phyloP scores from a whole-genome alignment of 2,797 vertebrate species.

The Microctenopoma steveboyesi region DNA sequence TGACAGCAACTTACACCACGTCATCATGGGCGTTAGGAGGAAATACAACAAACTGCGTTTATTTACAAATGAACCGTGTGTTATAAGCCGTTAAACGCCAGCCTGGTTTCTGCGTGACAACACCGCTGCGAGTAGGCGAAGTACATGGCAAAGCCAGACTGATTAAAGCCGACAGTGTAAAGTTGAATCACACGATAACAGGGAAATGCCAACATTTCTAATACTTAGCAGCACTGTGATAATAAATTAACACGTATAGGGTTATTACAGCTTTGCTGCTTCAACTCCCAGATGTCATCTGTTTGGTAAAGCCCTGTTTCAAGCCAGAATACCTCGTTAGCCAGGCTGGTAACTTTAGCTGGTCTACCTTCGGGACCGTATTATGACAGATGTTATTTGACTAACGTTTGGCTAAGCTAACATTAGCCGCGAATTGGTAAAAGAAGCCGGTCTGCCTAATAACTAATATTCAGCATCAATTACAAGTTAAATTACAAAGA shows the following conservation, averaged over 20 bases:
- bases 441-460: constrained; percentile 77
- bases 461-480: constrained; percentile 39
- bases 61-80: constrained; percentile 15
- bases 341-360: constrained; percentile 55
- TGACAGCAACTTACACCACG: constrained; percentile 24
- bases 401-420: constrained; percentile 64
- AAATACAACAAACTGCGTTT: constrained; percentile 28
- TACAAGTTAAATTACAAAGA: background rate
- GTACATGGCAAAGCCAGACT: constrained; percentile 29
- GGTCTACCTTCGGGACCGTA: constrained; percentile 47
- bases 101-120: constrained; percentile 49
- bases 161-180: constrained; percentile 15
- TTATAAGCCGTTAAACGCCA: constrained; percentile 7
- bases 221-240: constrained; percentile 22
- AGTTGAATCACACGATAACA: constrained; percentile 5
- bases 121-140: constrained; percentile 27
- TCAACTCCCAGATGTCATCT: constrained; percentile 19
- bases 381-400: constrained; percentile 80
- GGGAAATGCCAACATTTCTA: constrained; percentile 27
- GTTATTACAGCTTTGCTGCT: background rate
- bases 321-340: constrained; percentile 19
- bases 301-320: constrained; percentile 27
- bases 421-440: constrained; percentile 62
- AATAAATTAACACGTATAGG: constrained; percentile 8
- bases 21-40: constrained; percentile 19